A percentile compares a stretch with the other conserved stretches of the same genome.
phyloP scores from a whole-genome alignment of 2,888 invertebrate genomes.

The Tenthredo scrophulariae region DNA sequence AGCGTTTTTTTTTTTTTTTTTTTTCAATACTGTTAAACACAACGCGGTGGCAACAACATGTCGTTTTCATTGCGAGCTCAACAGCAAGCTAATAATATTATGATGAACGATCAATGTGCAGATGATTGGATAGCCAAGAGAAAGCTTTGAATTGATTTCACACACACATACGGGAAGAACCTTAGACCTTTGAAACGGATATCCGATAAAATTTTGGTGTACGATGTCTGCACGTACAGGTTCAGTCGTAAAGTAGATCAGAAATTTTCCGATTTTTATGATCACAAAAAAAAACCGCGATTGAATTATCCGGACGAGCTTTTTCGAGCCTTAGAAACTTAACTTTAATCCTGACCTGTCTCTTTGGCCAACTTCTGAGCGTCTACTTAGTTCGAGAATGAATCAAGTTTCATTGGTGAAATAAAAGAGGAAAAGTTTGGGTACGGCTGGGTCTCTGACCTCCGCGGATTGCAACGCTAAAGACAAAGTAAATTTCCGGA shows the following conservation, averaged over 20 bases:
- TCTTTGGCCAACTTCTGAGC: not conserved
- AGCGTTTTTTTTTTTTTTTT: too few species aligned
- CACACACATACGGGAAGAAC: not conserved
- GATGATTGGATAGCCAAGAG: not conserved
- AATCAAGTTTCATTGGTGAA: slow-evolving; percentile 14
- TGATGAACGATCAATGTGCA: slow-evolving; percentile 4
- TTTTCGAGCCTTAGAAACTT: slow-evolving; percentile 1
- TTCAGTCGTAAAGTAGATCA: not conserved
- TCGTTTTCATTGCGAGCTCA: not conserved
- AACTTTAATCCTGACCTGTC: not conserved
- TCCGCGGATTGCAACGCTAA: not conserved
- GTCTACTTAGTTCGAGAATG: slow-evolving; percentile 10
- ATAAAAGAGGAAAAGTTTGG: not conserved
- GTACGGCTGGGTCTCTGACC: not conserved
- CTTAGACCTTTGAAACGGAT: not conserved
- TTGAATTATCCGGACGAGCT: not conserved
- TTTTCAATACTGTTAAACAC: not conserved
- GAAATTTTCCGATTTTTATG: not conserved
- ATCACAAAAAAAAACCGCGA: not conserved
- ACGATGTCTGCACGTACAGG: not conserved
- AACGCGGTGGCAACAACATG: not conserved
- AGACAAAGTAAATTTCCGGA: not conserved
- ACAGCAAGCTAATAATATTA: slow-evolving; percentile 5
- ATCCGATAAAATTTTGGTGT: not conserved
- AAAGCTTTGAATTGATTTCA: slow-evolving; percentile 2